A percentile compares a stretch with the other conserved stretches of the same genome.
These are phyloP conservation scores for Sinohyriopsis cumingii DNA, from an alignment of 2,888 invertebrate species.

Conservation along the genomic window DNA sequence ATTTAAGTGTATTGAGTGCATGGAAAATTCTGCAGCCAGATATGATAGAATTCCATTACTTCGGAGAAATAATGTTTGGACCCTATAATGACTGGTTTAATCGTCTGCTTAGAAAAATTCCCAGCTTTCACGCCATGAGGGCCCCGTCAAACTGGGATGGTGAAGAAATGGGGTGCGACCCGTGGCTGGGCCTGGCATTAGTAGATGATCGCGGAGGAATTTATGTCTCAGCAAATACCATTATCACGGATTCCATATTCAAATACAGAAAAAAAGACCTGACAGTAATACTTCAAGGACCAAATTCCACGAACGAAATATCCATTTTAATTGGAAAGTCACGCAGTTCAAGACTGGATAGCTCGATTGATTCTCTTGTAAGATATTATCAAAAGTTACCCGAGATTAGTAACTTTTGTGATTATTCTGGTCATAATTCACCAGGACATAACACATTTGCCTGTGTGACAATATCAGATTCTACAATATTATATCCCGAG, in stretches of 20 bases:
- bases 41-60: conserved; percentile 53
- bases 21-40: conserved; percentile 61
- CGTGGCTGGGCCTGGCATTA: conserved; percentile 39
- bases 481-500: conserved; percentile 36
- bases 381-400: too few species aligned
- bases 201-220: conserved; percentile 62
- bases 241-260: conserved; percentile 31
- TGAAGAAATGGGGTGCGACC: conserved; percentile 32
- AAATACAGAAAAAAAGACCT: conserved; percentile 16
- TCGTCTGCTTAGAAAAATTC: conserved; percentile 50
- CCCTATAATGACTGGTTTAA: conserved; percentile 60
- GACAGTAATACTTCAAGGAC: conserved; percentile 19
- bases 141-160: conserved; percentile 43
- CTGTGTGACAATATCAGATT: too few species aligned
- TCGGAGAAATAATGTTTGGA: conserved; percentile 28
- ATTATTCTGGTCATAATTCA: too few species aligned
- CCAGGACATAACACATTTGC: too few species aligned
- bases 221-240: conserved; percentile 51
- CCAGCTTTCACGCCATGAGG: conserved; percentile 38
- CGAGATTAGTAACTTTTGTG: too few species aligned
- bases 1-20: conserved; percentile 61
- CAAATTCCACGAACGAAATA: not conserved
- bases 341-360: not conserved
- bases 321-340: conserved; percentile 1
- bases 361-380: not conserved